A percentile compares a stretch with the other conserved stretches of the same genome.
Evolutionary conservation across 1,140 invertebrate species (phyloP).

Genomic region (Bombus sibiricus): DNA sequence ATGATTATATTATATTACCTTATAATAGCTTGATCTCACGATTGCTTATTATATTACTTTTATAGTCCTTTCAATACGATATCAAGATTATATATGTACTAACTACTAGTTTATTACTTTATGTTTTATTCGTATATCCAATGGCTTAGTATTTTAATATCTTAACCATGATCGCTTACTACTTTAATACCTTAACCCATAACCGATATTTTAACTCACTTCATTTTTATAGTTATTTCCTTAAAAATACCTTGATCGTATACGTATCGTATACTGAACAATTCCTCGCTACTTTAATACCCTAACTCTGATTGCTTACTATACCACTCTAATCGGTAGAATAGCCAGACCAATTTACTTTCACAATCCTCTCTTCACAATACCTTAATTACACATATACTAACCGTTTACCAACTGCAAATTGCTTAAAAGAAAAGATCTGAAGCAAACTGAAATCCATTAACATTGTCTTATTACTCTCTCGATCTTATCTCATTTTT

Average conservation of each 20-base stretch:
- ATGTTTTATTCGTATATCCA: no score
- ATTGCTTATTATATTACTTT: background rate
- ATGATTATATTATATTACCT: background rate
- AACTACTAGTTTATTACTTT: no score
- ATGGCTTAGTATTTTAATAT: no score
- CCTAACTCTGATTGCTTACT: background rate
- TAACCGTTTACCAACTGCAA: background rate
- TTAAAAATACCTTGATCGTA: no score
- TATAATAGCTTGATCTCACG: background rate
- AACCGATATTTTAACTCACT: no score
- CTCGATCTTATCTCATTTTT: background rate
- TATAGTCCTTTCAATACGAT: background rate
- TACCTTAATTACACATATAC: background rate
- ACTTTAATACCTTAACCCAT: background rate
- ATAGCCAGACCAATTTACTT: no score
- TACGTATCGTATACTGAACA: no score
- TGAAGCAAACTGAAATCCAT: background rate
- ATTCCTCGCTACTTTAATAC: background rate
- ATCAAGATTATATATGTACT: background rate
- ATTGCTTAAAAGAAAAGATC: background rate
- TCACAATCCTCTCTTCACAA: background rate
- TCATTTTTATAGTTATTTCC: no score
- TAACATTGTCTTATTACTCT: background rate
- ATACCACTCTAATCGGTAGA: no score
- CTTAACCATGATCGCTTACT: no score